Evolutionary conservation across 23 tunicate species (phyloP), one percentile per base, ranked within the genome.

Genomic region (Ascidia mentula): DNA sequence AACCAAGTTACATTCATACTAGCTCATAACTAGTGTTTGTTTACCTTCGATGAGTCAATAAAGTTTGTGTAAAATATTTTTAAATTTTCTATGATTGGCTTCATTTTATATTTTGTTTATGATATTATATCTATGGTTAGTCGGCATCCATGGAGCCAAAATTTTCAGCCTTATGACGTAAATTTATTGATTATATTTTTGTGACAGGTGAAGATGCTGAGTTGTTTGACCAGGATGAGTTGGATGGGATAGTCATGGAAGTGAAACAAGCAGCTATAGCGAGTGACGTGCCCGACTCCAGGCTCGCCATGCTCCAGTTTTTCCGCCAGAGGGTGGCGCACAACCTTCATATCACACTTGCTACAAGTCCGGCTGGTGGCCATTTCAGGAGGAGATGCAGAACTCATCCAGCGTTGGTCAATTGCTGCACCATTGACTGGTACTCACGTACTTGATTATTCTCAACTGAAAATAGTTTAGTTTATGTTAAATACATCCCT

Each of bases 341-440:
- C 36, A 93, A 93, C 60, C 84, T 93, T 1, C 98, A 93, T 40
- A 79, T 93, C 35, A 84, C 98, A 6, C 59, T 93, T 12, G 89
- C 98, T 31, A 82, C 91, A 32, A 84, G 89, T 59, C 98, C 98
- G 60, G 98, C 92, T 2, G 98, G 93, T n/a, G 87, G 83, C 9
- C 72, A 78, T 9, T 93, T 93, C 77, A 59, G 93, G 31, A 85
- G 85, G 32, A 78, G 93, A 46, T 88, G 92, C 69, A 72, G 98
- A 59, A 88, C 87, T 53, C 98, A 93, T 34, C 98, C 98, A 9
- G 92, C 98, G n/a, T 79, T 93, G 31, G 87, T 93, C 61, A 93
- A 93, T 83, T 93, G 98, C 80, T 93, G 98, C 87, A 93, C 98
- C 15, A 93, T 93, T 33, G 98, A 93, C 70, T 93, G 98, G 98